phyloP scores from a whole-genome alignment of 2,888 invertebrate genomes.

The Odontocerum albicorne region DNA sequence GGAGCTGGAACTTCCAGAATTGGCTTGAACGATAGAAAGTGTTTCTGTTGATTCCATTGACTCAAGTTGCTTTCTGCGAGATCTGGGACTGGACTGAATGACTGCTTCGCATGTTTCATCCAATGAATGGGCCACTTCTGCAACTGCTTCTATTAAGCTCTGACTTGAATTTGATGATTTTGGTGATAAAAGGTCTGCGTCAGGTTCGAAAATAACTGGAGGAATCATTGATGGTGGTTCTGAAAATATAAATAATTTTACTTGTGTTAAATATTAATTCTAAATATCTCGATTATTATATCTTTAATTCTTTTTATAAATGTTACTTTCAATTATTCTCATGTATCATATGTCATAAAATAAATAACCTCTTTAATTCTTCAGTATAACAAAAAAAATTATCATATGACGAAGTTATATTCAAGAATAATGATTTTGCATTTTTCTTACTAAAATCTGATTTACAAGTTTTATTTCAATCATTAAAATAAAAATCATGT shows the following conservation, averaged over 20 bases:
- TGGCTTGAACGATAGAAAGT: constrained; percentile 53
- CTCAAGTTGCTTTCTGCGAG: constrained; percentile 55
- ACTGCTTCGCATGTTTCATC: constrained; percentile 71
- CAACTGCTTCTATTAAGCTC: constrained; percentile 65
- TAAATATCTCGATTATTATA: no score
- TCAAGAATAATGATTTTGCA: no score
- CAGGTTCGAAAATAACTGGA: constrained; percentile 34
- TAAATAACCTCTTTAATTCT: no score
- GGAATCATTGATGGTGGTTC: constrained; percentile 24
- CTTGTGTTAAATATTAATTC: no score
- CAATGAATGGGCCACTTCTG: constrained; percentile 64
- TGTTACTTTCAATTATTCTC: no score
- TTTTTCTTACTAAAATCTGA: no score
- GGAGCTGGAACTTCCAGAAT: constrained; percentile 56
- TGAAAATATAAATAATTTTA: constrained; percentile 11
- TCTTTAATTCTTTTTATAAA: no score
- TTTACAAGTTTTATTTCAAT: no score
- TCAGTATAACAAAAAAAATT: no score
- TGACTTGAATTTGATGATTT: constrained; percentile 45
- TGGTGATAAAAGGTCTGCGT: constrained; percentile 25
- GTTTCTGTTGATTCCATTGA: constrained; percentile 54
- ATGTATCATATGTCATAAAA: no score
- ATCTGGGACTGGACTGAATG: constrained; percentile 63
- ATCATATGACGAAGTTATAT: no score
- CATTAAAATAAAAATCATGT: no score